Conservation (phyloP, 2,113 vertebrate species). For the Beaufortia kweichowensis region DNA sequence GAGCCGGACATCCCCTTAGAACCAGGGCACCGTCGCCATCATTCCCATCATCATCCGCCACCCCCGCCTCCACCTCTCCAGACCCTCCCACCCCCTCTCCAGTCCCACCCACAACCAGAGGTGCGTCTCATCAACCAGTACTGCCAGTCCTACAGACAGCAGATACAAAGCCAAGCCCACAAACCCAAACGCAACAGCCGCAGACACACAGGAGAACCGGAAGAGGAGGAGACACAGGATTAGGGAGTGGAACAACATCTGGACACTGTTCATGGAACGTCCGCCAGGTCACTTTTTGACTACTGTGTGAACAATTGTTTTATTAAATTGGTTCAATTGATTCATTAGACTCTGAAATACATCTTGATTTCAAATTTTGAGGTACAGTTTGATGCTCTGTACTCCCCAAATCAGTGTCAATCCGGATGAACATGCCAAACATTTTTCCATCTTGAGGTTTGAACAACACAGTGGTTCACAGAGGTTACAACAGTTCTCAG, state of each 20-base stretch:
- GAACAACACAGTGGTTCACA: not conserved
- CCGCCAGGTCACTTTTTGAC: not conserved
- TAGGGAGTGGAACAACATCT: constrained; percentile 21
- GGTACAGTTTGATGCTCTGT: constrained; percentile 4
- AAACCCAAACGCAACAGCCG: constrained; percentile 61
- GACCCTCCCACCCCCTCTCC: constrained; percentile 31
- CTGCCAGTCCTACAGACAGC: constrained; percentile 63
- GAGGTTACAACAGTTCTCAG: not conserved
- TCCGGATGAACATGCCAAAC: not conserved
- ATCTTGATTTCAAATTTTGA: constrained; percentile 15
- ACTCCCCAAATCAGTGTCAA: not conserved
- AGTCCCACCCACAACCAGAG: constrained; percentile 54
- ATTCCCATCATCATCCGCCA: constrained; percentile 40
- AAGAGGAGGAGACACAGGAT: constrained; percentile 26
- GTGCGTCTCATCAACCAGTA: constrained; percentile 64
- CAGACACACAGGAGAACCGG: constrained; percentile 44
- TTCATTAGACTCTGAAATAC: constrained; percentile 2
- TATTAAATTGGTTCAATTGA: not conserved
- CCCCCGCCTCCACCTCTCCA: constrained; percentile 51
- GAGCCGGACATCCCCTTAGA: constrained; percentile 43
- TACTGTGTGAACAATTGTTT: constrained; percentile 15
- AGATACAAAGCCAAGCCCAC: constrained; percentile 39
- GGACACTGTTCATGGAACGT: not conserved
- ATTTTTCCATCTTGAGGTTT: not conserved
- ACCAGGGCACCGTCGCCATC: constrained; percentile 16